Evolutionary conservation across 2,888 invertebrate genomes (phyloP), one percentile per base, ranked within the genome.

Genomic region (Sthenelais limicola): DNA sequence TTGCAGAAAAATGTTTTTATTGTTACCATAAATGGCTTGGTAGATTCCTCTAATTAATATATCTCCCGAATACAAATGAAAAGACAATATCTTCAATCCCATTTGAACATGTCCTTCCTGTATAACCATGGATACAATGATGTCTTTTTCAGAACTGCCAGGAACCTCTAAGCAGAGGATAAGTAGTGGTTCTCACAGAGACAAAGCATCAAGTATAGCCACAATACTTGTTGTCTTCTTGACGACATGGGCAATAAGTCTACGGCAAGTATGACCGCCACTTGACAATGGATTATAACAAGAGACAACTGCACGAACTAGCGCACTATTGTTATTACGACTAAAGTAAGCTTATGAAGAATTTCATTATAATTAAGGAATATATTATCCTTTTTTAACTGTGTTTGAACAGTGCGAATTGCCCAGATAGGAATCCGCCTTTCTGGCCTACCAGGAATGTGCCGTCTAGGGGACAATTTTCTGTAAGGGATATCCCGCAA

Each of bases 221-320:
- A 62, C 62, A 35, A 35, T 15, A 3, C 18, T 35, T 3, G 62
- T 38, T 24, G 62, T 38, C 5, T 35, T 43, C 3, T 21, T 35
- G 38, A 35, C 24, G 35, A 62, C 62, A 24, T 62, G 62, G 62
- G 35, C 43, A 24, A n/a, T 38, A 35, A 38, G 62, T 4, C 62
- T 38, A 62, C 35, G 62, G 62, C 62, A 38, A 35, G 62, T 62
- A 62, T 62, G 62, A 62, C 62, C 38, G 62, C 38, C 24, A 35
- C 24, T 62, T 21, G 62, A 62, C 62, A 62, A 38, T 12, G 18
- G 24, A 26, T 62, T 62, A 62, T 43, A 38, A 38, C 24, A 33
- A 38, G 38, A 38, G 62, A n/a, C n/a, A n/a, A n/a, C n/a, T n/a
- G n/a, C n/a, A n/a, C n/a, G n/a, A n/a, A n/a, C n/a, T n/a, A n/a